These are phyloP conservation scores for Aphaenogaster ashmeadi DNA, from an alignment of 1,140 invertebrate genomes.

Conservation along the genomic window DNA sequence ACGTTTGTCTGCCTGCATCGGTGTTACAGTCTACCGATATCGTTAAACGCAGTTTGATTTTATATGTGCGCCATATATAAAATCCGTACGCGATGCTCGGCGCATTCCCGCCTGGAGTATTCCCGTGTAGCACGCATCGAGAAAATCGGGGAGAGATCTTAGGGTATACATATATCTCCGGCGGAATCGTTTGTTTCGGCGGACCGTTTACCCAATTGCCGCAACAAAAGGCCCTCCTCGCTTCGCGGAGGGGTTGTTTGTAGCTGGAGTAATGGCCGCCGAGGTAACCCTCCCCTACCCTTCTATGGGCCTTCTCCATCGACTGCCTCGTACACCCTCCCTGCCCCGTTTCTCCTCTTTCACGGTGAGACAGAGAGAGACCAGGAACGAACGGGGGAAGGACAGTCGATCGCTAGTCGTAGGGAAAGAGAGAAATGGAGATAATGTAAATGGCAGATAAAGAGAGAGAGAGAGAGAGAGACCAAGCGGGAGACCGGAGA, in stretches of 20 bases:
- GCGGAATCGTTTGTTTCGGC: conserved; percentile 78
- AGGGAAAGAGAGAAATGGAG: conserved; percentile 54
- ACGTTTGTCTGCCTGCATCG: not conserved
- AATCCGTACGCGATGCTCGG: not conserved
- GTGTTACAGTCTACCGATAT: not conserved
- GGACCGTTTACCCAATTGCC: conserved; percentile 85
- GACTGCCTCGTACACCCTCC: conserved; percentile 51
- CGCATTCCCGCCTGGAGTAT: not conserved
- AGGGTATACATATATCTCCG: conserved; percentile 56
- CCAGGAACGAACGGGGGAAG: conserved; percentile 21
- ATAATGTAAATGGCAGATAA: conserved; percentile 59
- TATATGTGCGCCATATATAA: not conserved
- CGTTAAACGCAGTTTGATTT: not conserved
- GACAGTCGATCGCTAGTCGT: conserved; percentile 52
- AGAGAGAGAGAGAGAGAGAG: conserved; percentile 54
- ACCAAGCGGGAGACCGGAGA: conserved; percentile 62
- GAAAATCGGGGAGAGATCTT: conserved; percentile 57
- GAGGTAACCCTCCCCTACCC: conserved; percentile 72
- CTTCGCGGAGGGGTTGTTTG: conserved; percentile 85
- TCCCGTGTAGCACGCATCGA: not conserved
- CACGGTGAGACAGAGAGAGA: conserved; percentile 45
- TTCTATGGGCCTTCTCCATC: conserved; percentile 68
- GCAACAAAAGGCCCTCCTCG: conserved; percentile 83
- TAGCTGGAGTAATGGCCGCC: conserved; percentile 85
- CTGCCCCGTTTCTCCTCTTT: conserved; percentile 24